Conservation (phyloP, 2,888 invertebrate genomes). For the Eupithecia insigniata region DNA sequence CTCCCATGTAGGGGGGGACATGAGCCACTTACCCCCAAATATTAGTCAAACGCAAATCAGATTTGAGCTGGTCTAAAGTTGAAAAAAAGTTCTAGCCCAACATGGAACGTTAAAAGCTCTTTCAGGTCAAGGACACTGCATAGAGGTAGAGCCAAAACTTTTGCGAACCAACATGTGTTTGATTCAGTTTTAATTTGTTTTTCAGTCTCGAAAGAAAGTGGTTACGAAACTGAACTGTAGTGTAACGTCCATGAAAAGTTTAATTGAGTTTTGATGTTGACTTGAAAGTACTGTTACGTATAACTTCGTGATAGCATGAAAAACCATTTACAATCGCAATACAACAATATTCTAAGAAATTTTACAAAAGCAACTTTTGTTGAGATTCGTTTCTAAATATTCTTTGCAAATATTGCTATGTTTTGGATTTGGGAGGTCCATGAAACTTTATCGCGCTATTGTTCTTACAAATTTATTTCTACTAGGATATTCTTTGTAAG, state of each 20-base stretch:
- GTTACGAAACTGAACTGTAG: conserved; percentile 36
- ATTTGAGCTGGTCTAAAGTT: not conserved
- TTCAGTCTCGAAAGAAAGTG: conserved; percentile 47
- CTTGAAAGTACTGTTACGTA: conserved; percentile 35
- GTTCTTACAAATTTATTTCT: conserved; percentile 45
- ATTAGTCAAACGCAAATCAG: not conserved
- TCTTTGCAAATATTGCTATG: conserved; percentile 13
- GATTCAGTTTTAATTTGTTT: conserved; percentile 36
- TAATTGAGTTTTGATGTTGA: conserved; percentile 43
- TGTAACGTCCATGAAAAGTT: conserved; percentile 41
- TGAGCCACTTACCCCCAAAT: not conserved
- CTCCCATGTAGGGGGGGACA: no score
- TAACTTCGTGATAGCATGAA: conserved; percentile 23
- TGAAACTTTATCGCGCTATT: conserved; percentile 48
- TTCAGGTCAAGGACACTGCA: conserved; percentile 67
- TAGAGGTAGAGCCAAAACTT: conserved; percentile 60
- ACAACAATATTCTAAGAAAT: not conserved
- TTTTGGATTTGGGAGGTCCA: conserved; percentile 26
- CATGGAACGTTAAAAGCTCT: conserved; percentile 53
- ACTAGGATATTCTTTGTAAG: conserved; percentile 41
- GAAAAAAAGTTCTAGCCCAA: conserved; percentile 49
- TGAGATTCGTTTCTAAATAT: conserved; percentile 10
- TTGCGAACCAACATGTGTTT: conserved; percentile 35
- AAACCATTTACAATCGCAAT: conserved; percentile 9
- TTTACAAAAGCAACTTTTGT: not conserved